Percentiles rank a stretch among this genome's conserved stretches.
These are phyloP conservation scores for Aphelenchoides bicaudatus DNA, from an alignment of 2,888 invertebrate species.

Conservation along the genomic window DNA sequence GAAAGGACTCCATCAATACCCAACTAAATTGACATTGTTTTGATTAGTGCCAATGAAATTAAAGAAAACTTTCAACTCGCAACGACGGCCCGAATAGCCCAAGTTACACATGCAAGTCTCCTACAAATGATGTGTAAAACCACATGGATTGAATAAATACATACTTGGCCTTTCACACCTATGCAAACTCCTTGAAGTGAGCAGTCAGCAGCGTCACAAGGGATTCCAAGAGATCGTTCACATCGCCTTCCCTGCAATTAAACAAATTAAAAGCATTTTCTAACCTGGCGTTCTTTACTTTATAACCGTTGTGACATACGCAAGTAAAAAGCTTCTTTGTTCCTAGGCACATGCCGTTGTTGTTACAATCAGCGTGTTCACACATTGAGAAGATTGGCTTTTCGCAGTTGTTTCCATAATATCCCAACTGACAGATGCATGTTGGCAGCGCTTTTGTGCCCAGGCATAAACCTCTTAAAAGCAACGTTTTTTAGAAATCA, in stretches of 20 bases:
- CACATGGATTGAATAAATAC: slow-evolving; percentile 6
- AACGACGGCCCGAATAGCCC: slow-evolving; percentile 45
- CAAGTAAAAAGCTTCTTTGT: slow-evolving; percentile 43
- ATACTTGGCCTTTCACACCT: slow-evolving; percentile 22
- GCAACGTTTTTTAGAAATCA: slow-evolving; percentile 36
- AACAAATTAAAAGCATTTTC: too few relatives aligned
- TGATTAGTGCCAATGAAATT: neutral
- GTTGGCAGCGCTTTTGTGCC: slow-evolving; percentile 60
- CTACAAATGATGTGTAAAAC: slow-evolving; percentile 4
- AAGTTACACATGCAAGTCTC: slow-evolving; percentile 39
- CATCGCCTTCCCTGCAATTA: too few relatives aligned
- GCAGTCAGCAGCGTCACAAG: slow-evolving; percentile 46
- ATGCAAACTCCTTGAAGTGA: slow-evolving; percentile 40
- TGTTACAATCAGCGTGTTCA: slow-evolving; percentile 47
- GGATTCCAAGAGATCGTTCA: slow-evolving; percentile 39
- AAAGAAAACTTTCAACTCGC: slow-evolving; percentile 32
- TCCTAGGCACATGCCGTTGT: slow-evolving; percentile 49
- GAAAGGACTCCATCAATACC: neutral
- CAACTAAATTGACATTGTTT: neutral
- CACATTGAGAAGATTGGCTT: slow-evolving; percentile 33
- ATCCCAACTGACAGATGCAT: slow-evolving; percentile 69
- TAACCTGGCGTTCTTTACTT: too few relatives aligned
- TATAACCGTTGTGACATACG: slow-evolving; percentile 33
- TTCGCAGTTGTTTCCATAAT: slow-evolving; percentile 45
- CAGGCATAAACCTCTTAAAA: slow-evolving; percentile 40